A percentile compares a stretch with the other conserved stretches of the same genome.
phyloP scores from a whole-genome alignment of 2,797 vertebrate genomes.

The Poeciliopsis paucimaculata region DNA sequence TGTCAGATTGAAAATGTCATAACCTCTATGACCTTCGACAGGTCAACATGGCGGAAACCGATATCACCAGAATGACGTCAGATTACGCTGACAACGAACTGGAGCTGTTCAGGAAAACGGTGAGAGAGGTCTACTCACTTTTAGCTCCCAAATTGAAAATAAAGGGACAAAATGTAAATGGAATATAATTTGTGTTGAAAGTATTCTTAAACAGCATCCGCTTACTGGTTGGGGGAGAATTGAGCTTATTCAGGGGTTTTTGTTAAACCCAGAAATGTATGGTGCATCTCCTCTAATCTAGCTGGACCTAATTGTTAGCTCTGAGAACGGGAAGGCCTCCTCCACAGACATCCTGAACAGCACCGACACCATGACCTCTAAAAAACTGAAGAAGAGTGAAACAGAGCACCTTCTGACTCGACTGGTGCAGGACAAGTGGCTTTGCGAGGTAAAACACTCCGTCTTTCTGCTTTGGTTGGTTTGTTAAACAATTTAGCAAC shows the following conservation, averaged over 20 bases:
- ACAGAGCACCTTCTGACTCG: constrained; percentile 87
- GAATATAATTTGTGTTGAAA: background rate
- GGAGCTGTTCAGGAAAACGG: constrained; percentile 93
- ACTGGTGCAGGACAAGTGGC: constrained; percentile 92
- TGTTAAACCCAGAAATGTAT: background rate
- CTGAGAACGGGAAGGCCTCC: constrained; percentile 88
- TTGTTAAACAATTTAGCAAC: background rate
- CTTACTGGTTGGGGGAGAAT: background rate
- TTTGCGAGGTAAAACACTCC: constrained; percentile 84
- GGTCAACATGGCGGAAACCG: constrained; percentile 92
- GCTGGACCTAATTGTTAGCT: constrained; percentile 91
- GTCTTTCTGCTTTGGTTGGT: background rate
- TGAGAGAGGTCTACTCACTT: constrained; percentile 65
- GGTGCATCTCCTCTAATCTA: constrained; percentile 55
- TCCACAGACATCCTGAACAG: constrained; percentile 94
- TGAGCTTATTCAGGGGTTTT: background rate
- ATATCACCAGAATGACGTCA: constrained; percentile 91
- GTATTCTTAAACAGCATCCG: background rate
- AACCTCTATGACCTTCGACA: constrained; percentile 55
- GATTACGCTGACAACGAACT: constrained; percentile 94
- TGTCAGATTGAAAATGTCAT: background rate
- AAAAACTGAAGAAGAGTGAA: constrained; percentile 96
- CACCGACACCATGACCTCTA: constrained; percentile 86
- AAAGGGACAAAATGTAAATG: background rate
- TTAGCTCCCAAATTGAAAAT: background rate